Conservation (phyloP, 2,888 invertebrate species). For the Phymatocera aterrima region DNA sequence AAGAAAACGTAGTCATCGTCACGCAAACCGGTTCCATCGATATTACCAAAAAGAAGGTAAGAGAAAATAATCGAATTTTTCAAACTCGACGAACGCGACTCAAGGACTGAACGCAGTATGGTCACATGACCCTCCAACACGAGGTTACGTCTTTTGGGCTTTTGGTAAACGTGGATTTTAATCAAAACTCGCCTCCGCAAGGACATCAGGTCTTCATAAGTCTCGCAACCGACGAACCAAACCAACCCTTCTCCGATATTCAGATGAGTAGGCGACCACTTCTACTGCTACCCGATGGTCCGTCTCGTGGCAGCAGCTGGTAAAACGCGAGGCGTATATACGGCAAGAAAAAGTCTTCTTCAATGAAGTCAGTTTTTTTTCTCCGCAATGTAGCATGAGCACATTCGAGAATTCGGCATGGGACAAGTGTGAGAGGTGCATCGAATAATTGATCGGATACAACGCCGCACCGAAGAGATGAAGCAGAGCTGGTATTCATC, state of each 20-base stretch:
- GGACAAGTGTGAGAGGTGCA: background rate
- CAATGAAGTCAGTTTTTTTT: background rate
- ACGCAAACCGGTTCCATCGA: background rate
- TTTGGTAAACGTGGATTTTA: slow-evolving; percentile 13
- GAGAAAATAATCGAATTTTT: background rate
- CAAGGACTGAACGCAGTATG: background rate
- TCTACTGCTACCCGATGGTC: background rate
- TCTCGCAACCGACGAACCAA: background rate
- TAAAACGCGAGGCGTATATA: background rate
- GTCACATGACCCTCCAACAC: background rate
- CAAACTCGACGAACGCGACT: background rate
- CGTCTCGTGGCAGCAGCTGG: slow-evolving; percentile 9
- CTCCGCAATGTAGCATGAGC: background rate
- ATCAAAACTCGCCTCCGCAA: background rate
- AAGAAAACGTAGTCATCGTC: background rate
- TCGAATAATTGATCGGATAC: background rate
- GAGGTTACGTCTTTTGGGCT: background rate
- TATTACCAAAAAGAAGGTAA: too few species aligned
- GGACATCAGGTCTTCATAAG: background rate
- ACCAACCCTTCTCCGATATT: slow-evolving; percentile 19
- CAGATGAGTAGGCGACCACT: slow-evolving; percentile 4
- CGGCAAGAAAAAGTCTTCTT: background rate
- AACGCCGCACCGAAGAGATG: too few species aligned
- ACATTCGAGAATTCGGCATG: too few species aligned
- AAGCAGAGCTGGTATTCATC: too few species aligned